Evolutionary conservation across 2,888 invertebrate genomes (phyloP).

Genomic region (Lysandra coridon): DNA sequence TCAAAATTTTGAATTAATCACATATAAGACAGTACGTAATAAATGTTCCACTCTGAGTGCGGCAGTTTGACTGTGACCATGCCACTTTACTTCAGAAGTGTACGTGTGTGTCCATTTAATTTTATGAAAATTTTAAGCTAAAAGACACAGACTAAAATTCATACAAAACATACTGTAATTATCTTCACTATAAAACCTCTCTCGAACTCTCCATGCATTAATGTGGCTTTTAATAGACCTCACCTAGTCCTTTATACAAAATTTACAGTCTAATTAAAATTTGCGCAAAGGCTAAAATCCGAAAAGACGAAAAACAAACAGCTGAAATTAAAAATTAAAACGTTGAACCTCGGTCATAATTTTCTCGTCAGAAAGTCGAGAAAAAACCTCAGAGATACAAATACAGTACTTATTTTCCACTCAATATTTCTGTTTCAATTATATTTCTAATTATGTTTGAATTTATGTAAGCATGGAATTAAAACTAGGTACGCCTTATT

Average conservation of each 20-base stretch:
- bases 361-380: slow-evolving; percentile 18
- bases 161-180: neutral
- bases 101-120: too few species aligned
- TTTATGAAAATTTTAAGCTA: too few species aligned
- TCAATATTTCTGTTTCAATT: slow-evolving; percentile 11
- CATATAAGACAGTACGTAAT: too few species aligned
- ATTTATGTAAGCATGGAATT: too few species aligned
- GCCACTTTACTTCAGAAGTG: too few species aligned
- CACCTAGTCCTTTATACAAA: slow-evolving; percentile 7
- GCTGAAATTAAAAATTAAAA: slow-evolving; percentile 25
- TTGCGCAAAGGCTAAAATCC: neutral
- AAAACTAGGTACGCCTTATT: too few species aligned
- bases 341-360: slow-evolving; percentile 21
- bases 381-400: neutral
- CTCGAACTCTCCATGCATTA: slow-evolving; percentile 10
- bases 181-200: neutral
- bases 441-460: neutral
- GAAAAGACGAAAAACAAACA: slow-evolving; percentile 17
- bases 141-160: neutral
- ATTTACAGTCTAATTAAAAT: slow-evolving; percentile 21
- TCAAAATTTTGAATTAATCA: too few species aligned
- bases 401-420: neutral
- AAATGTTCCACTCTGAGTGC: too few species aligned
- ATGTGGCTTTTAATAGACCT: slow-evolving; percentile 5
- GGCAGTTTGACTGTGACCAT: too few species aligned